A percentile compares a stretch with the other conserved stretches of the same genome.
phyloP scores from a whole-genome alignment of 2,797 vertebrate species.

The Cirrhinus mrigala region DNA sequence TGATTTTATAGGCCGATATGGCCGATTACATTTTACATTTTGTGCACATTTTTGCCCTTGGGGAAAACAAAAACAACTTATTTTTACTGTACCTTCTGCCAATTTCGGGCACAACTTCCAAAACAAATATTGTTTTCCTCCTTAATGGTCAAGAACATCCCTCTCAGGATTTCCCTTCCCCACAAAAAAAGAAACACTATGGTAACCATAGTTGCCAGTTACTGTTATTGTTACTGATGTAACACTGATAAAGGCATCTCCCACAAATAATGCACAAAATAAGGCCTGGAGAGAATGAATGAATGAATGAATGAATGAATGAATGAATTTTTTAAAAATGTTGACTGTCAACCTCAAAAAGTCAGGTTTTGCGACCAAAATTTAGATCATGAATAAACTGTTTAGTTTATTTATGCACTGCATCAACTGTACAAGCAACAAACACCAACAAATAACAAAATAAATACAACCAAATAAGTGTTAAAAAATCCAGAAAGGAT shows the following conservation, averaged over 20 bases:
- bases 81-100: neutral
- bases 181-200: neutral
- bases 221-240: neutral
- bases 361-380: neutral
- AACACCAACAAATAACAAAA: neutral
- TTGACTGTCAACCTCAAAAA: neutral
- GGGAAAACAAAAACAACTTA: neutral
- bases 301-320: neutral
- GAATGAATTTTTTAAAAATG: neutral
- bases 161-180: conserved; percentile 25
- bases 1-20: too few species aligned
- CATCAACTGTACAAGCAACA: too few species aligned
- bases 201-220: neutral
- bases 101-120: neutral
- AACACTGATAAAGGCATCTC: neutral
- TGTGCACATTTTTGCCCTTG: neutral
- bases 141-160: neutral
- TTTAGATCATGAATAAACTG: neutral
- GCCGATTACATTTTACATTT: neutral
- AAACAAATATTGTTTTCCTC: conserved; percentile 1
- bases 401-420: neutral
- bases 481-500: neutral
- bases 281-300: neutral
- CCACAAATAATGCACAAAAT: neutral
- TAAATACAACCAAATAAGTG: neutral